These are phyloP conservation scores for Neoscelio sp. DNA, from an alignment of 2,888 invertebrate genomes.

Conservation along the genomic window DNA sequence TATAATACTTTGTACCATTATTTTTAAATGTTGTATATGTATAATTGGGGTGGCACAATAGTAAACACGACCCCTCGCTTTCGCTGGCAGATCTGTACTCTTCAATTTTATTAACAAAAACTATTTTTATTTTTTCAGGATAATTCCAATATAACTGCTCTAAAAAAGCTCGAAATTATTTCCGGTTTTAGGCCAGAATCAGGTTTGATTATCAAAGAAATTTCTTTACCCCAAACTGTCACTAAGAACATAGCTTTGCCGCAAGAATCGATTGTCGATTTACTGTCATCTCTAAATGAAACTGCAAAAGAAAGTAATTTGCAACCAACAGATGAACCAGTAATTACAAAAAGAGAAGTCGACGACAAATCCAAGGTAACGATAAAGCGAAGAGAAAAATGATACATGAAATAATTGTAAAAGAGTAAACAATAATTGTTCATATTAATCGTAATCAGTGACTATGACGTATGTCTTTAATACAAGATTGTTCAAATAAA, in stretches of 20 bases:
- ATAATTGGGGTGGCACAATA: too few relatives aligned
- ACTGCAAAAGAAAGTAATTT: conserved; percentile 25
- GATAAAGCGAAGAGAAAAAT: too few relatives aligned
- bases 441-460: not conserved
- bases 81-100: too few relatives aligned
- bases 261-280: conserved; percentile 64
- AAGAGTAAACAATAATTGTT: too few relatives aligned
- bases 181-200: conserved; percentile 69
- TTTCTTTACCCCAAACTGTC: conserved; percentile 65
- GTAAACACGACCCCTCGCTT: too few relatives aligned
- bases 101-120: too few relatives aligned
- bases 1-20: too few relatives aligned
- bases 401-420: too few relatives aligned
- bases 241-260: conserved; percentile 62
- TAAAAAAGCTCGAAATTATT: conserved; percentile 61
- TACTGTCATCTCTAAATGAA: conserved; percentile 63
- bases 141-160: conserved; percentile 11
- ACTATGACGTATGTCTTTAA: too few relatives aligned
- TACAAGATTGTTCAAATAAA: too few relatives aligned
- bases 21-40: too few relatives aligned
- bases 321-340: not conserved
- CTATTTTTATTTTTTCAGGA: conserved; percentile 2
- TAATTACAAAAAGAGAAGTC: conserved; percentile 15
- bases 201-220: conserved; percentile 66
- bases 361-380: conserved; percentile 28